Evolutionary conservation across 2,113 vertebrate species (phyloP).

Genomic region (Ictalurus punctatus): DNA sequence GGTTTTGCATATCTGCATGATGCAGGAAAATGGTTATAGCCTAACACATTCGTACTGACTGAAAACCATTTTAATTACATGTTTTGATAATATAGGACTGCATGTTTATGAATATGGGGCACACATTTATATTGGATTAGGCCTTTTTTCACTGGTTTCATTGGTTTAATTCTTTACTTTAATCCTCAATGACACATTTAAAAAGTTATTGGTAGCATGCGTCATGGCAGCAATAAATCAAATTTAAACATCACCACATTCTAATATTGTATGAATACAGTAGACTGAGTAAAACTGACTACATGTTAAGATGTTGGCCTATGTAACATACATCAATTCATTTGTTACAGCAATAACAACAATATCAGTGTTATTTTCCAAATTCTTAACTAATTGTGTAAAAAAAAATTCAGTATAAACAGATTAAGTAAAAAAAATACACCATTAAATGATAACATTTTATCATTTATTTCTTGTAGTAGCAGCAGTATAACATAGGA

Average conservation of each 20-base stretch:
- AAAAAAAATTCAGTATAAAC: too few species aligned
- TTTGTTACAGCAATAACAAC: neutral
- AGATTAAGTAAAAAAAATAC: too few species aligned
- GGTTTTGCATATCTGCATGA: neutral
- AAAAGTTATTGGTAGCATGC: neutral
- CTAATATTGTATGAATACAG: neutral
- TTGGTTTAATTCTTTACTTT: neutral
- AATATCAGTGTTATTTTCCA: too few species aligned
- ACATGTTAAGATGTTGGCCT: neutral
- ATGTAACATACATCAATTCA: neutral
- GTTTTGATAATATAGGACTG: neutral
- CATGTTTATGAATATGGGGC: neutral
- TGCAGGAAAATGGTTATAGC: neutral
- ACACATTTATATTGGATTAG: neutral
- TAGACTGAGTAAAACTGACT: neutral
- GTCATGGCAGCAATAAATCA: neutral
- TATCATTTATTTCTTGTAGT: too few species aligned
- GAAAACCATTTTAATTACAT: neutral
- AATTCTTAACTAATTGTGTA: too few species aligned
- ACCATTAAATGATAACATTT: too few species aligned
- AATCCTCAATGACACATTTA: neutral
- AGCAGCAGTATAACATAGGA: too few species aligned
- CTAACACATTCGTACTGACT: neutral
- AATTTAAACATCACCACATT: neutral
- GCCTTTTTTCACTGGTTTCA: neutral